Conservation (phyloP, 1,140 invertebrate species). For the Dryas iulia region DNA sequence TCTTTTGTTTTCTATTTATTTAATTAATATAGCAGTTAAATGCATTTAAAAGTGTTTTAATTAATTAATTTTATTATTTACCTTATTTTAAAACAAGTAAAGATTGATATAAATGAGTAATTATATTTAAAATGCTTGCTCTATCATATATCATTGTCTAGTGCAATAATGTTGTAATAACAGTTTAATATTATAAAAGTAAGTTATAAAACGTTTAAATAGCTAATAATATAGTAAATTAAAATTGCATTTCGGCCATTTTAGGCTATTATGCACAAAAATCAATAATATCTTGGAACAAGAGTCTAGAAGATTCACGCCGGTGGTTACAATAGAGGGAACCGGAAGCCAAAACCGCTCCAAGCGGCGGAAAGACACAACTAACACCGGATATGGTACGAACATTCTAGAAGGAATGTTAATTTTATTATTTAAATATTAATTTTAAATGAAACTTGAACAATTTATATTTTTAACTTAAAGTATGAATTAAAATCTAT, state of each 20-base stretch:
- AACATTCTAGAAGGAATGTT: slow-evolving; percentile 52
- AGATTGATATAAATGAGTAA: too few relatives aligned
- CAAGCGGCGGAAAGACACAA: slow-evolving; percentile 44
- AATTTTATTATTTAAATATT: slow-evolving; percentile 17
- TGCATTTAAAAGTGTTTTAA: background rate
- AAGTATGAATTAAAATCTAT: background rate
- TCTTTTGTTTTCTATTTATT: background rate
- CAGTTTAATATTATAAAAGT: background rate
- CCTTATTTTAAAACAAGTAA: background rate
- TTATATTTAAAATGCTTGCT: background rate
- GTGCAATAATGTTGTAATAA: background rate
- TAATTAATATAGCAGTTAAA: background rate
- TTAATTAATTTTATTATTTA: background rate
- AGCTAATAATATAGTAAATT: background rate
- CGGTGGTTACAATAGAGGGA: slow-evolving; percentile 28
- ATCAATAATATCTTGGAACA: slow-evolving; percentile 45
- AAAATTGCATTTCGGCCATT: background rate
- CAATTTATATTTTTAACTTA: background rate
- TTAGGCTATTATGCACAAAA: slow-evolving; percentile 22
- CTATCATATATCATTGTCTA: background rate
- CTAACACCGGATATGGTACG: slow-evolving; percentile 46
- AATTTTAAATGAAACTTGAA: slow-evolving; percentile 31
- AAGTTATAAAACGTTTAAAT: background rate
- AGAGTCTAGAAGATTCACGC: slow-evolving; percentile 41
- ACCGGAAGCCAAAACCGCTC: slow-evolving; percentile 52